phyloP scores from a whole-genome alignment of 2,797 vertebrate genomes.

The Onychomys arenicola region DNA sequence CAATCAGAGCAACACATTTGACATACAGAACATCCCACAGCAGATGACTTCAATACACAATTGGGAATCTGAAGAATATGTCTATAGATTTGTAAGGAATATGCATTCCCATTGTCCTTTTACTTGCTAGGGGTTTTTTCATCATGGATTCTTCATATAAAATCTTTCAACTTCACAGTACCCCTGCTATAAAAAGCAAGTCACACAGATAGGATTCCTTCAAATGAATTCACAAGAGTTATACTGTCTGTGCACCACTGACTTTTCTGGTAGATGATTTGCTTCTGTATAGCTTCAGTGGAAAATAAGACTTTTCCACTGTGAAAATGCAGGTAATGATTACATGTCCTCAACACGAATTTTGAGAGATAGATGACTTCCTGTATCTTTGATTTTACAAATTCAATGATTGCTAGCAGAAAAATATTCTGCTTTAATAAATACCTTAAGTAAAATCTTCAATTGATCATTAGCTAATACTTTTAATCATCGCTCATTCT shows the following conservation, averaged over 20 bases:
- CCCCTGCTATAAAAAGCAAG: constrained; percentile 29
- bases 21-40: no score
- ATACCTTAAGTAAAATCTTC: neutral
- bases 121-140: neutral
- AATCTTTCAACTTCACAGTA: neutral
- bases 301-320: constrained; percentile 33
- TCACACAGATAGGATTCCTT: neutral
- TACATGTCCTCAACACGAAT: constrained; percentile 69
- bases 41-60: neutral
- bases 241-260: neutral
- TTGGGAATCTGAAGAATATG: neutral
- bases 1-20: no score
- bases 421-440: neutral
- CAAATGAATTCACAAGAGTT: neutral
- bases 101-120: neutral
- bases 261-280: neutral
- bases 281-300: neutral
- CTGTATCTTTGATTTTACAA: neutral
- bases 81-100: neutral
- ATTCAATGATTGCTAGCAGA: neutral
- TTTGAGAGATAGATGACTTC: constrained; percentile 58
- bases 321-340: constrained; percentile 41
- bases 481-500: neutral
- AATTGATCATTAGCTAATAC: neutral
- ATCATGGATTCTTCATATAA: neutral